These are phyloP conservation scores for Spodoptera littoralis DNA, from an alignment of 2,888 invertebrate genomes.

Conservation along the genomic window DNA sequence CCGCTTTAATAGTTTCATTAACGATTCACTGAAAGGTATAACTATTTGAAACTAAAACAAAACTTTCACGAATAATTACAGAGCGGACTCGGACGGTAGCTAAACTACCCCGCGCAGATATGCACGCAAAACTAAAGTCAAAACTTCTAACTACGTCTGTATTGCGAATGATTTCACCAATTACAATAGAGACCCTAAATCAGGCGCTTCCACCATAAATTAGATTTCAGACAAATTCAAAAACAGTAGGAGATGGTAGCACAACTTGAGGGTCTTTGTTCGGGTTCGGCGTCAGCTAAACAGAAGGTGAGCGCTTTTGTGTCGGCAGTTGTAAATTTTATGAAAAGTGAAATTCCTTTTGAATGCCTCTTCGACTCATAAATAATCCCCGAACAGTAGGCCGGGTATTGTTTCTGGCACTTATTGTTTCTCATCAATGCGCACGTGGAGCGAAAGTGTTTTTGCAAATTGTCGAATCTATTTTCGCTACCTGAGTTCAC, in stretches of 20 bases:
- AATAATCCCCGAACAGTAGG: slow-evolving; percentile 84
- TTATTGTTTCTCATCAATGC: slow-evolving; percentile 87
- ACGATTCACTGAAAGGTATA: slow-evolving; percentile 21
- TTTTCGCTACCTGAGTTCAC: slow-evolving; percentile 73
- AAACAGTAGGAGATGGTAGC: slow-evolving; percentile 88
- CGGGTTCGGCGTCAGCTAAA: slow-evolving; percentile 85
- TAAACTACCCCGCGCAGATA: slow-evolving; percentile 66
- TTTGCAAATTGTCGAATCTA: slow-evolving; percentile 77
- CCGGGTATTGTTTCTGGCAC: slow-evolving; percentile 85
- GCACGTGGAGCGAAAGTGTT: slow-evolving; percentile 79
- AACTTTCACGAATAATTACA: slow-evolving; percentile 54
- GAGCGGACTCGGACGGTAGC: slow-evolving; percentile 52
- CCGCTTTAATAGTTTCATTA: background rate
- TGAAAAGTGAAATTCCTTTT: slow-evolving; percentile 89
- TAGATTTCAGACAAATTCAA: slow-evolving; percentile 85
- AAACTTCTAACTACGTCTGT: slow-evolving; percentile 67
- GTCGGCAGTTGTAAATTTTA: slow-evolving; percentile 87
- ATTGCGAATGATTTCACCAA: slow-evolving; percentile 78
- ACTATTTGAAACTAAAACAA: slow-evolving; percentile 33
- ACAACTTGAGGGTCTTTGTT: slow-evolving; percentile 85
- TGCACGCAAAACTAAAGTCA: slow-evolving; percentile 75
- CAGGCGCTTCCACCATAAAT: slow-evolving; percentile 82
- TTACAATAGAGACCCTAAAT: slow-evolving; percentile 86
- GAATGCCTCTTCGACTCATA: slow-evolving; percentile 85
- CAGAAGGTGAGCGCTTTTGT: slow-evolving; percentile 88